Evolutionary conservation across 2,888 invertebrate genomes (phyloP).

Genomic region (Saturnia japonica): DNA sequence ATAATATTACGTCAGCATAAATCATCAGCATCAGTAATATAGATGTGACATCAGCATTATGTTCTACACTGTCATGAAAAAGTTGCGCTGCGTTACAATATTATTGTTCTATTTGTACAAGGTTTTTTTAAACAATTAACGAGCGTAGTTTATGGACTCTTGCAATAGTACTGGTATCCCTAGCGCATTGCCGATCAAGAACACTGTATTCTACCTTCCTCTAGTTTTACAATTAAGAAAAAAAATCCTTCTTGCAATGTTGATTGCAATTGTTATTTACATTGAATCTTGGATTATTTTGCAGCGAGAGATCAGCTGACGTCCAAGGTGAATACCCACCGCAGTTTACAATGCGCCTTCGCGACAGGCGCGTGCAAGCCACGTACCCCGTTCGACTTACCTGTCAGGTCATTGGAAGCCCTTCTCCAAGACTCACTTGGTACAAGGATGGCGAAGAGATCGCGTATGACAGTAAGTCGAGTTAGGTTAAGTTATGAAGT

Average conservation of each 20-base stretch:
- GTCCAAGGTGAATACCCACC: conserved; percentile 84
- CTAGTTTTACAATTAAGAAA: too few species aligned
- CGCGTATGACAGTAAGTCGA: conserved; percentile 77
- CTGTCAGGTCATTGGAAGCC: conserved; percentile 91
- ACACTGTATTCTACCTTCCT: too few species aligned
- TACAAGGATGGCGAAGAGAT: conserved; percentile 88
- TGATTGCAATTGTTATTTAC: background rate
- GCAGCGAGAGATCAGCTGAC: conserved; percentile 68
- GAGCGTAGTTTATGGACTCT: too few species aligned
- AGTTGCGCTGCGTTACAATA: too few species aligned
- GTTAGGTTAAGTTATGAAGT: background rate
- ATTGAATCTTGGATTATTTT: conserved; percentile 16
- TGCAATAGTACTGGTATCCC: too few species aligned
- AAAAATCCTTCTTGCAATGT: background rate
- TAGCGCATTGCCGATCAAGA: too few species aligned
- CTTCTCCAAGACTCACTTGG: conserved; percentile 91
- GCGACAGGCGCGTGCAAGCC: conserved; percentile 91
- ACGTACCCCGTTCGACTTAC: conserved; percentile 92
- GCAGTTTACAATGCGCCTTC: conserved; percentile 91
- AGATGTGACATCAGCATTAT: too few species aligned
- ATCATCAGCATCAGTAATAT: too few species aligned
- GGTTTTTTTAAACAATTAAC: too few species aligned
- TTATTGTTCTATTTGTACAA: too few species aligned
- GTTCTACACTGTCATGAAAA: too few species aligned
- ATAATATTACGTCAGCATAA: background rate